Evolutionary conservation across 2,113 vertebrate genomes (phyloP), one percentile per base, ranked within the genome.

Genomic region (Nyctereutes procyonoides): DNA sequence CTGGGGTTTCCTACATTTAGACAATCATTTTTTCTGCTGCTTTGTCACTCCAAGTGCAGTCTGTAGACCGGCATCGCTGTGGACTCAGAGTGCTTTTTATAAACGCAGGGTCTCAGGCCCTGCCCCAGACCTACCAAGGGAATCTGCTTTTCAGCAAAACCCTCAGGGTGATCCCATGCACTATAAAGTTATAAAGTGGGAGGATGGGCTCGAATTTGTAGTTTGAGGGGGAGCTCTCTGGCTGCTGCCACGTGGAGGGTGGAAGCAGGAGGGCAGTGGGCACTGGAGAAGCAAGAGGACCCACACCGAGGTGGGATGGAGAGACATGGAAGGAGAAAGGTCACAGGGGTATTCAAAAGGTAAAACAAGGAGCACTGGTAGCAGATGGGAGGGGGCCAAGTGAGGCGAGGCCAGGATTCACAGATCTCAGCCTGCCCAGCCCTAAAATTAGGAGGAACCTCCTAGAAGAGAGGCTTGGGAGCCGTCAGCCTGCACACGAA

Each of bases 331-430:
- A 58, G 62, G 26, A 67, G 6, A 2, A 8, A 58, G 55, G 28
- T 30, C 76, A 58, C 28, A 0, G 20, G 17, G 20, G 22, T 8
- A 8, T 2, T 51, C n/a, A 3, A 5, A 51, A 74, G 79, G 17
- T 26, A 19, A 56, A 43, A 28, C 1, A 10, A 32, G 26, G n/a
- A 4, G 38, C 13, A n/a, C 2, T 20, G 1, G 5, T 16, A 28
- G 28, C 51, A 1, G 2, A n/a, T 0, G 4, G 43, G 38, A 43
- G 63, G 3, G 19, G 10, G 22, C 7, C 3, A 0, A 13, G 73
- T 32, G 26, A 53, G 32, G 3, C 71, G 13, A 62, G 5, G 4
- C 56, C 16, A 0, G 7, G 5, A 35, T 38, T 35, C 77, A 62
- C 26, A 6, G n/a, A 19, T 26, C 43, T n/a, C 48, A 35, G 69